Evolutionary conservation across 2,888 invertebrate species (phyloP).

Genomic region (Empis livida): DNA sequence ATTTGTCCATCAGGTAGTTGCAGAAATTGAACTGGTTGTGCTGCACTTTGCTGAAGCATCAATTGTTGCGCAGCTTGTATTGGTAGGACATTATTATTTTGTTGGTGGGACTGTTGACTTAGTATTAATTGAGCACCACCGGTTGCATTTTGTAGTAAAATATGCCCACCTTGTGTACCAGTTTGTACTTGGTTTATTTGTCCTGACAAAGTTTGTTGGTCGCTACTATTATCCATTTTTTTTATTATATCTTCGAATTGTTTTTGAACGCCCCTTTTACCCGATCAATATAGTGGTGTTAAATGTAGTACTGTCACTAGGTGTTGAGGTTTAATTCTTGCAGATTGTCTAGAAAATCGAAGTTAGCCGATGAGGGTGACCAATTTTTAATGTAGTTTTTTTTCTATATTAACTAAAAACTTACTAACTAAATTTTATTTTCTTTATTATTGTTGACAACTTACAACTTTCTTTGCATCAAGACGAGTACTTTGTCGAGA

Average conservation of each 20-base stretch:
- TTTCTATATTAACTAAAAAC: not conserved
- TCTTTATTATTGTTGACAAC: slow-evolving; percentile 10
- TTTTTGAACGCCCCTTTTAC: no score
- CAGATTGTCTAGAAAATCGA: slow-evolving; percentile 35
- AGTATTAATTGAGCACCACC: slow-evolving; percentile 30
- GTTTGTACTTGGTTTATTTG: slow-evolving; percentile 6
- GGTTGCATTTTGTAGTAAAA: slow-evolving; percentile 23
- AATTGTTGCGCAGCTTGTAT: slow-evolving; percentile 28
- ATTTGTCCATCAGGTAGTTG: slow-evolving; percentile 91
- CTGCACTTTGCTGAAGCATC: slow-evolving; percentile 28
- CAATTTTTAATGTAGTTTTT: slow-evolving; percentile 22
- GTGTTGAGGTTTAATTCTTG: slow-evolving; percentile 5
- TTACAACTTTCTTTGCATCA: slow-evolving; percentile 37
- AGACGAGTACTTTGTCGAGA: slow-evolving; percentile 32
- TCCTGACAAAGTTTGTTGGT: slow-evolving; percentile 1
- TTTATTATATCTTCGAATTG: slow-evolving; percentile 8
- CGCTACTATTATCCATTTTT: slow-evolving; percentile 5
- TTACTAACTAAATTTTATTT: not conserved
- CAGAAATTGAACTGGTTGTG: slow-evolving; percentile 56
- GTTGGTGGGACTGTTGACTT: slow-evolving; percentile 27
- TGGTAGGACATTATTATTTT: slow-evolving; percentile 24
- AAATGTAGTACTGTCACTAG: slow-evolving; percentile 1
- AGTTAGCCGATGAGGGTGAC: slow-evolving; percentile 31
- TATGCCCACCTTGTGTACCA: not conserved
- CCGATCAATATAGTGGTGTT: no score